Evolutionary conservation across 1,140 invertebrate genomes (phyloP).

Genomic region (Lepidurus couesii): DNA sequence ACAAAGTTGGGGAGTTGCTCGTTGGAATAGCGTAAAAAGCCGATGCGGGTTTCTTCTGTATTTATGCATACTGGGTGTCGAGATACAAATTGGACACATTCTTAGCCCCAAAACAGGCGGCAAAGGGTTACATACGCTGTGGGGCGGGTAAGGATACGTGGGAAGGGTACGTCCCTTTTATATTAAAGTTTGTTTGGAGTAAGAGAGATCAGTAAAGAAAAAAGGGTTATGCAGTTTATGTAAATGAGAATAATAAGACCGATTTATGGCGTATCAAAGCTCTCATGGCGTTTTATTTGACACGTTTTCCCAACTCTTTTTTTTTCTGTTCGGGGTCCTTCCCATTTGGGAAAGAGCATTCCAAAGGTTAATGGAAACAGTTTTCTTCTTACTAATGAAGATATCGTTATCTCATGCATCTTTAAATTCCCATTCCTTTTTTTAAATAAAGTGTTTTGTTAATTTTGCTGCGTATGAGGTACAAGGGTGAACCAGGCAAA

Average conservation of each 20-base stretch:
- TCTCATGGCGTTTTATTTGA: constrained; percentile 15
- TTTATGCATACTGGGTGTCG: neutral
- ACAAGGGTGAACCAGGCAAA: too few species aligned
- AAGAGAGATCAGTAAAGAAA: neutral
- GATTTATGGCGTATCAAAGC: constrained; percentile 14
- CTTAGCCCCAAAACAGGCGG: neutral
- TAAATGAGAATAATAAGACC: neutral
- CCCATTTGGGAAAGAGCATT: neutral
- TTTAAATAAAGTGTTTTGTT: neutral
- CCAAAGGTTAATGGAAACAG: neutral
- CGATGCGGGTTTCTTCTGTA: neutral
- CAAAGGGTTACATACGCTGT: neutral
- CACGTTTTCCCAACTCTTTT: neutral
- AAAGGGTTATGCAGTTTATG: neutral
- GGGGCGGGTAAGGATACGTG: neutral
- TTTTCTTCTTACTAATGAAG: neutral
- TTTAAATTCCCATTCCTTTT: neutral
- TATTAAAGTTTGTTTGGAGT: neutral
- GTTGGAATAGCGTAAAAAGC: neutral
- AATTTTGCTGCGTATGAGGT: neutral
- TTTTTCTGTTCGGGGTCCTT: neutral
- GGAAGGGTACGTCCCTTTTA: neutral
- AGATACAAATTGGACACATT: constrained; percentile 15
- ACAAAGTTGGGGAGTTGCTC: neutral
- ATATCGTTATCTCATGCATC: neutral